Percentiles rank a stretch among this genome's conserved stretches.
phyloP scores from a whole-genome alignment of 2,888 invertebrate species.

The Eilema depressum region DNA sequence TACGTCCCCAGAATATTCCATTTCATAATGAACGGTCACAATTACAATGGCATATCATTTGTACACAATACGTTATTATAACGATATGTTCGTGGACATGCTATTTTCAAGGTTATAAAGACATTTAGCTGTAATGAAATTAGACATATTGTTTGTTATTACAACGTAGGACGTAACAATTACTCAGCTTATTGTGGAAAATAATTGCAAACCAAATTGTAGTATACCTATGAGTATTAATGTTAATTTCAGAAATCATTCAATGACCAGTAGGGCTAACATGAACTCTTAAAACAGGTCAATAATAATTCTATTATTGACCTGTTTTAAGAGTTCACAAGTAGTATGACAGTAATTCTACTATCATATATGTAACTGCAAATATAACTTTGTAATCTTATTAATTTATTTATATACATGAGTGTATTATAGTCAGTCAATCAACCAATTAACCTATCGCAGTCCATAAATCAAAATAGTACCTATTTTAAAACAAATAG shows the following conservation, averaged over 20 bases:
- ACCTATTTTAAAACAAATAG: no score
- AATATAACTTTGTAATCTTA: no score
- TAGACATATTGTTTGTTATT: background rate
- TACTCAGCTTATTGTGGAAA: background rate
- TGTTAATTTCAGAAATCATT: background rate
- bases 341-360: no score
- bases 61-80: background rate
- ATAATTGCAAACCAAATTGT: background rate
- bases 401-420: no score
- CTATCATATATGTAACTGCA: no score
- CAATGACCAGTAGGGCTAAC: no score
- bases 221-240: background rate
- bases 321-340: no score
- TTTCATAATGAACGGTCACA: background rate
- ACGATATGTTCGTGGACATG: background rate
- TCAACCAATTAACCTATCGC: no score
- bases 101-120: constrained; percentile 1
- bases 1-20: background rate
- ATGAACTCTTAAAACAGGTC: no score
- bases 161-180: background rate
- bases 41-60: background rate
- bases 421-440: no score
- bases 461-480: no score
- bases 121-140: background rate
- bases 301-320: no score